Evolutionary conservation across 2,888 invertebrate species (phyloP), one percentile per base, ranked within the genome.

Genomic region (Griposia aprilina): DNA sequence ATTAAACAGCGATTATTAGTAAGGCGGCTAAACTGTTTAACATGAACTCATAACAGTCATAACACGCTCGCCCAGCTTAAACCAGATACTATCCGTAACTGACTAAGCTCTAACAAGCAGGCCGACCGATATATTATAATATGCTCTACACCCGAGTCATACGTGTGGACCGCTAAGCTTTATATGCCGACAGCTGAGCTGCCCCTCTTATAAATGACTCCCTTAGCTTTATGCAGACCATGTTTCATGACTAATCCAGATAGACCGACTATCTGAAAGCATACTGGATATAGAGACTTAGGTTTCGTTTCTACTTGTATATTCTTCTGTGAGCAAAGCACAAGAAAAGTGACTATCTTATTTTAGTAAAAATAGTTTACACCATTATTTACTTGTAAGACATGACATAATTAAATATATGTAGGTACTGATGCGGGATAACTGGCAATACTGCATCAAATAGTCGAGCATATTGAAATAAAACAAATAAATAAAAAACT

Each of bases 161-260:
- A 82, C 70, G 80, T 36, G 63, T 65, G 62, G 68, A 36, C 41
- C 74, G 36, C 81, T 84, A 71, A 80, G 81, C 74, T 82, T 84
- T 84, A 84, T 80, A 82, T 82, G 81, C 75, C 71, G 85, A 66
- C 62, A 80, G 67, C 65, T 50, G 57, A 60, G 77, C 77, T 76
- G 30, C 30, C 60, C 60, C 60, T 62, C 52, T 80, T 71, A 82
- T 84, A 55, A 82, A 81, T 84, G 74, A 82, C 80, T 65, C 41
- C 57, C 65, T 67, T 41, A 65, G 59, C 66, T 67, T 67, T n/a
- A 80, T 81, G 17, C 17, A 50, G 73, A 73, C 73, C 48, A 30
- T 73, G 20, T 73, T 73, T 82, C 76, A 55, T 8, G 7, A 26
- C 36, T 80, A 79, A 81, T 79, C 68, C 23, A 79, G 81, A 79